Evolutionary conservation across 2,888 invertebrate genomes (phyloP), one percentile per base, ranked within the genome.

Genomic region (Caenorhabditis zanzibari): DNA sequence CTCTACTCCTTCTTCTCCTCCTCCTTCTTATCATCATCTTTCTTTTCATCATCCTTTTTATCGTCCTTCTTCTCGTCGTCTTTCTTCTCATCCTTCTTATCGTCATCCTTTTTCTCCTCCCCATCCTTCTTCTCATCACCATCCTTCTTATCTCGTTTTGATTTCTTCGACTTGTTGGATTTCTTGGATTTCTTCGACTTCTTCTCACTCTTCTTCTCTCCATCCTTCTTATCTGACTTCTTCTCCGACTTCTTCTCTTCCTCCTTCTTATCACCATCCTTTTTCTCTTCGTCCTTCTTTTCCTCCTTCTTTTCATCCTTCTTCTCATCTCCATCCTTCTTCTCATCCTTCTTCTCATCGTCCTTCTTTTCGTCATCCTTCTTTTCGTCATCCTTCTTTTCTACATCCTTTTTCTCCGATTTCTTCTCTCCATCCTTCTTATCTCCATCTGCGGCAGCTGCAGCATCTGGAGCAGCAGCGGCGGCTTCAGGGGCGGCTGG

Each of bases 391-490:
- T 74, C 52, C 58, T 75, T 66, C 52, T 69, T 59, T 14, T 54
- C 66, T 6, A 41, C 66, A 22, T 75, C 58, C 63, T 75, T 63
- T 32, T 64, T 63, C 22, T 41, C 73, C 9, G 52, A 38, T 63
- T 73, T 73, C 63, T 73, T 58, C 3, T 66, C 75, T 10, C 35
- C 75, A 3, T 66, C 56, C 64, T 75, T 66, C 64, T 75, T 64
- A 1, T 64, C 64, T 56, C 56, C 74, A 10, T 56, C 74, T 19
- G 64, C 41, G 63, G n/a, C 58, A 52, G 68, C 68, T 6, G 66
- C 59, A n/a, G 63, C 44, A n/a, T 26, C 63, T 26, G 64, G 44
- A 2, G 75, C 56, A 24, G 75, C 61, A 7, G 58, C 75, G 12
- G 56, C 41, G 26, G 61, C 68, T 28, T 64, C 66, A 9, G 59